phyloP scores from a whole-genome alignment of 1,140 invertebrate species.

The Lasioglossum albipes region DNA sequence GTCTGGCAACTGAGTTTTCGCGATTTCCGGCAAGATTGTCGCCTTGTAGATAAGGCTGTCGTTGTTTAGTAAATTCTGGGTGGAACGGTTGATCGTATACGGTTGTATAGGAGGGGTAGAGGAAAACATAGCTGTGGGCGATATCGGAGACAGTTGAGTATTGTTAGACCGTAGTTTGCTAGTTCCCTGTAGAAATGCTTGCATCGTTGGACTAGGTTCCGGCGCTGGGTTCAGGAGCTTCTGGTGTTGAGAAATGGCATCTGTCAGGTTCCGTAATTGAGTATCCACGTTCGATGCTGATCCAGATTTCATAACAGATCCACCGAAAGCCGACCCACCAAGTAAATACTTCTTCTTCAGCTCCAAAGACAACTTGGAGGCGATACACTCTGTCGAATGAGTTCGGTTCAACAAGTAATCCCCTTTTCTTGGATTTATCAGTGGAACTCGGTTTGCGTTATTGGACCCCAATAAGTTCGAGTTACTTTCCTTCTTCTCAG shows the following conservation, averaged over 20 bases:
- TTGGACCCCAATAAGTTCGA: constrained; percentile 29
- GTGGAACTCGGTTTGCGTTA: constrained; percentile 69
- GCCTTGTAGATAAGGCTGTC: constrained; percentile 35
- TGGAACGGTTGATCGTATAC: constrained; percentile 9
- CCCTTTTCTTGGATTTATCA: constrained; percentile 82
- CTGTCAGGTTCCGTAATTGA: constrained; percentile 89
- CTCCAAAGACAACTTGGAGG: constrained; percentile 91
- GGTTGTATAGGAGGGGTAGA: constrained; percentile 12
- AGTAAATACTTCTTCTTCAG: constrained; percentile 91
- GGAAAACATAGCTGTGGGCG: constrained; percentile 63
- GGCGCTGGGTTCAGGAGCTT: constrained; percentile 91
- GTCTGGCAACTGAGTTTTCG: constrained; percentile 70
- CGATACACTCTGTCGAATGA: constrained; percentile 91
- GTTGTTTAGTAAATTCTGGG: constrained; percentile 27
- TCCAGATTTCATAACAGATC: constrained; percentile 89
- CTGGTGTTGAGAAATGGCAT: constrained; percentile 93
- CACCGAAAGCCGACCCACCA: constrained; percentile 83
- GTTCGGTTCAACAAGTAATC: constrained; percentile 90
- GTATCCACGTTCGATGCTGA: constrained; percentile 91
- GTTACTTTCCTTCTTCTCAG: constrained; percentile 35
- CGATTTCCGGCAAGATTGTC: constrained; percentile 32
- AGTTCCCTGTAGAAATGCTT: constrained; percentile 83
- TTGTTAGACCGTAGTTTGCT: constrained; percentile 75
- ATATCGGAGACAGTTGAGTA: constrained; percentile 71
- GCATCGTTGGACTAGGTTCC: constrained; percentile 87